Conservation (phyloP, 2,888 invertebrate species). For the Mythimna loreyi region DNA sequence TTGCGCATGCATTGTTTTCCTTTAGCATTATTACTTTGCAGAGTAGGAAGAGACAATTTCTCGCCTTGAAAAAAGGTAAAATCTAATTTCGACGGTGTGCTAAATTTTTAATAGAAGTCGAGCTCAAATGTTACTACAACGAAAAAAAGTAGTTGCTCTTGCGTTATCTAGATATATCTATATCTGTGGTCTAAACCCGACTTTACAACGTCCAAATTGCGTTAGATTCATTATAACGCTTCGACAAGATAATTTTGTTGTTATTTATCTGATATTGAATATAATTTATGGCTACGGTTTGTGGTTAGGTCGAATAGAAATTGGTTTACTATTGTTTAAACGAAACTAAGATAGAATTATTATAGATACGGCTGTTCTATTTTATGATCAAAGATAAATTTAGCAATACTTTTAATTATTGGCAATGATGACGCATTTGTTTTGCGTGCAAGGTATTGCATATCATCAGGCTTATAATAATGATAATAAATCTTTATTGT, state of each 20-base stretch:
- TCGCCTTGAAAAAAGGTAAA: no score
- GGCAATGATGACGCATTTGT: no score
- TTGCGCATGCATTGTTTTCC: no score
- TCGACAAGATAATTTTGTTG: conserved; percentile 51
- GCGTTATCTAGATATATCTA: no score
- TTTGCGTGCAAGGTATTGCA: no score
- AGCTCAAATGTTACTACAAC: not conserved
- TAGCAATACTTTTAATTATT: no score
- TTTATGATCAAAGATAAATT: not conserved
- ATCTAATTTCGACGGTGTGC: no score
- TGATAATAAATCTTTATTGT: no score
- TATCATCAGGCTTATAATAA: no score
- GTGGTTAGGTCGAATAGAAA: conserved; percentile 31
- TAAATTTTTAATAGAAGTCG: not conserved
- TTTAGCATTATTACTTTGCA: no score
- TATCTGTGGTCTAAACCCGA: not conserved
- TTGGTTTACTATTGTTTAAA: conserved; percentile 20
- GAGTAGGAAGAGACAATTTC: no score
- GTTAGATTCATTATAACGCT: conserved; percentile 47
- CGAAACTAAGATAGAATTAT: not conserved
- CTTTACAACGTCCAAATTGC: conserved; percentile 25
- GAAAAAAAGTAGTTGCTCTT: no score
- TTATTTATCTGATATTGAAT: conserved; percentile 42
- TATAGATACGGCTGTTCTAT: not conserved
- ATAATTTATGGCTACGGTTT: conserved; percentile 33